Base-by-base conservation (phyloP, 2,113 vertebrate species). In the Campylorhamphus procurvoides region DNA sequence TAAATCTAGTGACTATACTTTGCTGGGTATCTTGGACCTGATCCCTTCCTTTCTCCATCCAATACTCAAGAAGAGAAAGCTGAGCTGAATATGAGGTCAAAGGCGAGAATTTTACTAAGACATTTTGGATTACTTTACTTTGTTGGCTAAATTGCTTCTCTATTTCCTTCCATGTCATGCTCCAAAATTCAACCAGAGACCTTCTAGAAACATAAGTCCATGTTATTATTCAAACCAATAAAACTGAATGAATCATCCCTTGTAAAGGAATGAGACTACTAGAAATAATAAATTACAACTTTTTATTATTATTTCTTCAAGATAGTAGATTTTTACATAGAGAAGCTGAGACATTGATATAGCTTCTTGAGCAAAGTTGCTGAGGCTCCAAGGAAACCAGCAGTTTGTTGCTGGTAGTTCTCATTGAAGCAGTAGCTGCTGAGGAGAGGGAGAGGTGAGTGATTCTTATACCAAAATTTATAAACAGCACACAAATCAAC, bases 401-500 rank as follows among this genome's bases (percentile, higher is more conserved):
- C 6, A 33, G 7, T 15, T 86, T 83, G 24, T 53, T 33, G 49
- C 20, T 19, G 7, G 31, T 58, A 56, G 50, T 28, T 74, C 77
- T 63, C 53, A 28, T 19, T 86, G 76, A 88, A 86, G 12, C 5
- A 47, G 19, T 35, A 73, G 47, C 62, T 66, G 27, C 16, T 86
- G 68, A 60, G 68, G 42, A 22, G 5, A 1, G 18, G 14, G 18
- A 79, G 27, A 42, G 0, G 0, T 44, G 31, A 74, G 10, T 52
- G 39, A 80, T 56, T 16, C 3, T 59, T 40, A 52, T 60, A 64
- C 35, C 76, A 46, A 72, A 90, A 89, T 55, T 84, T 77, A 84
- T 35, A 84, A 95, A 81, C 35, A 55, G 3, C 40, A 47, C 44
- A 46, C 3, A 46, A 82, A 24, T 9, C 12, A 75, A 15, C 6